Conservation (phyloP, 2,888 invertebrate genomes). For the Aquatica leii region DNA sequence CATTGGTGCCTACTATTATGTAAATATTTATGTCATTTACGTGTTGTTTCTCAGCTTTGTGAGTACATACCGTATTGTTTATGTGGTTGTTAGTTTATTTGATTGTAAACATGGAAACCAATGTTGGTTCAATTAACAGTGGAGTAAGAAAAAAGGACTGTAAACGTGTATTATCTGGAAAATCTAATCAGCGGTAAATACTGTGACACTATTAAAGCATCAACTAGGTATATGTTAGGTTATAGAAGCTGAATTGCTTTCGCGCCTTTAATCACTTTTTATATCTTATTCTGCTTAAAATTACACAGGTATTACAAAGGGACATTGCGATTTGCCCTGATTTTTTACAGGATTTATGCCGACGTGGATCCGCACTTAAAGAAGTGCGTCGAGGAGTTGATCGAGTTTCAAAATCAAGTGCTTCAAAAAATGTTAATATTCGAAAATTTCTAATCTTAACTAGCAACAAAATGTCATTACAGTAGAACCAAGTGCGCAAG, state of each 20-base stretch:
- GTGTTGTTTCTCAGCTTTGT: background rate
- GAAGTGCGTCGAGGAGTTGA: background rate
- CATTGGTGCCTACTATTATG: slow-evolving; percentile 2
- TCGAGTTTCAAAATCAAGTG: background rate
- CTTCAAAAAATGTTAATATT: background rate
- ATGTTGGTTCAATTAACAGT: slow-evolving; percentile 4
- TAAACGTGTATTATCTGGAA: slow-evolving; percentile 1
- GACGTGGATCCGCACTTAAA: too few species aligned
- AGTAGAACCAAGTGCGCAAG: background rate
- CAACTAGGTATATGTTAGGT: slow-evolving; percentile 3
- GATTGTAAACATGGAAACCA: background rate
- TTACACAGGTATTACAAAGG: background rate
- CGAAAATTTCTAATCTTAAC: background rate
- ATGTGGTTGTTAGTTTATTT: slow-evolving; percentile 2
- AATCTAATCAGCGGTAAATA: background rate
- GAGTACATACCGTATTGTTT: background rate
- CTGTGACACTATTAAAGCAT: slow-evolving; percentile 1
- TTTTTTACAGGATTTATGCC: slow-evolving; percentile 1
- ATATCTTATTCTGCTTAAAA: background rate
- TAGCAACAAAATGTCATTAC: background rate
- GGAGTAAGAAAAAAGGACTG: background rate
- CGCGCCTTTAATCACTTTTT: slow-evolving; percentile 5
- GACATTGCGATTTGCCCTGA: slow-evolving; percentile 4
- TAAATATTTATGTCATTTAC: slow-evolving; percentile 3
- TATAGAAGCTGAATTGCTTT: background rate